Evolutionary conservation across 2,888 invertebrate genomes (phyloP).

Genomic region (Nomada goodeniana): DNA sequence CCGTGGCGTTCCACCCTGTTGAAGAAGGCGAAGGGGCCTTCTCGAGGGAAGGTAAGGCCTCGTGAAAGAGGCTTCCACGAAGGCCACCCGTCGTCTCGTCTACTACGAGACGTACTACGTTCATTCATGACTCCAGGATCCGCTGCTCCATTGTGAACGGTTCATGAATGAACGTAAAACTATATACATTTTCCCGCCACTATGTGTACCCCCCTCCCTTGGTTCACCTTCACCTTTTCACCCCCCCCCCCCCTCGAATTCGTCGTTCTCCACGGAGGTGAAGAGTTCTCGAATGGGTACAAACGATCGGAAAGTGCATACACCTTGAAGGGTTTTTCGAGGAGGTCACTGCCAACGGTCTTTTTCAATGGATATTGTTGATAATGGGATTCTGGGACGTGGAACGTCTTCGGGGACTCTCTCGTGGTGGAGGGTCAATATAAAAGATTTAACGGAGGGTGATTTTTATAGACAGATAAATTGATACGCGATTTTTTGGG

Average conservation of each 20-base stretch:
- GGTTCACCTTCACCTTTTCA: not conserved
- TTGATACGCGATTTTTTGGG: no score
- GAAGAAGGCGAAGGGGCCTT: slow-evolving; percentile 25
- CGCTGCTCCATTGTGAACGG: slow-evolving; percentile 65
- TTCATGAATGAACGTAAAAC: slow-evolving; percentile 79
- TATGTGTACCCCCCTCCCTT: slow-evolving; percentile 11
- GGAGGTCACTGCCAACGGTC: no score
- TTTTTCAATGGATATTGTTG: no score
- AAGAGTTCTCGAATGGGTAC: slow-evolving; percentile 8
- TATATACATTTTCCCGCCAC: slow-evolving; percentile 51
- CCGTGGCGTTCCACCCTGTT: slow-evolving; percentile 33
- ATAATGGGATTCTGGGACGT: no score
- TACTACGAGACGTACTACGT: slow-evolving; percentile 78
- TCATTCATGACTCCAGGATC: slow-evolving; percentile 78
- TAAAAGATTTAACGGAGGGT: no score
- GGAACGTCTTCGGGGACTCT: no score
- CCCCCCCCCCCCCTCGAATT: not conserved
- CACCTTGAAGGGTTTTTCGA: slow-evolving; percentile 15
- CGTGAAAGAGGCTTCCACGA: slow-evolving; percentile 42
- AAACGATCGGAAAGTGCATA: not conserved
- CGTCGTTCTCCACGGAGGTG: not conserved
- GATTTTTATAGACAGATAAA: no score
- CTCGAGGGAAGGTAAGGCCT: slow-evolving; percentile 14
- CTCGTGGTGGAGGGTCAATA: no score
- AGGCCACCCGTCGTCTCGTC: slow-evolving; percentile 57